Percentiles rank a stretch among this genome's conserved stretches.
Evolutionary conservation across 2,113 vertebrate genomes (phyloP).

Genomic region (Emydocephalus ijimae): DNA sequence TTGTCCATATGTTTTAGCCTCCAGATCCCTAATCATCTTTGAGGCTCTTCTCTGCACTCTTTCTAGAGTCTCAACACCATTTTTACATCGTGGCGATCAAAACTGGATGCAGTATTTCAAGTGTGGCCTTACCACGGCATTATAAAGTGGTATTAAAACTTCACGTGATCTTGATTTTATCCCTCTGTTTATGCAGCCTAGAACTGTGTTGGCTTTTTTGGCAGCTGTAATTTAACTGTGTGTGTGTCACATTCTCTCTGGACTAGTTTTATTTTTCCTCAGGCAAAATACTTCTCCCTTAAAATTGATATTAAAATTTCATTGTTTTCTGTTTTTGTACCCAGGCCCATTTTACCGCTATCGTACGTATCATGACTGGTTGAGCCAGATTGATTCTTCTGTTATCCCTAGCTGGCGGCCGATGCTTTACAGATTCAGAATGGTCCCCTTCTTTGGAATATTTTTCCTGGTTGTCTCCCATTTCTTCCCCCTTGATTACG

Average conservation of each 20-base stretch:
- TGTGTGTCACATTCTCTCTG: not conserved
- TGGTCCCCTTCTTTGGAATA: conserved; percentile 76
- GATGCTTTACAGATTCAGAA: conserved; percentile 74
- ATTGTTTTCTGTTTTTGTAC: not conserved
- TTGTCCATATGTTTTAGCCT: too few relatives aligned
- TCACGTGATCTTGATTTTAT: too few relatives aligned
- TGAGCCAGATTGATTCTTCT: conserved; percentile 74
- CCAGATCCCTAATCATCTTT: too few relatives aligned
- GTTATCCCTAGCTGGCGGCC: conserved; percentile 75
- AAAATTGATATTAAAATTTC: not conserved
- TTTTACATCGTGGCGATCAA: too few relatives aligned
- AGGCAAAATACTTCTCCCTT: not conserved
- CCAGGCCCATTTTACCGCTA: conserved; percentile 88
- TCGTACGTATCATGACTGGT: conserved; percentile 83
- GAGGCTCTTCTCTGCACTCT: too few relatives aligned
- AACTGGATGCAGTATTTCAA: too few relatives aligned
- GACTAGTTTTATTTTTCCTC: not conserved
- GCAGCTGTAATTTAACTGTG: not conserved
- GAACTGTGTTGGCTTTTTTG: too few relatives aligned
- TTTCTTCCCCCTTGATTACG: conserved; percentile 80
- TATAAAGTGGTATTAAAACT: too few relatives aligned
- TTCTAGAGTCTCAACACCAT: too few relatives aligned
- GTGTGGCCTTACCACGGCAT: too few relatives aligned
- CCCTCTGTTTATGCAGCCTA: too few relatives aligned
- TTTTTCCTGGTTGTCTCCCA: conserved; percentile 76